Evolutionary conservation across 2,797 vertebrate genomes (phyloP).

Genomic region (Mycteria americana): DNA sequence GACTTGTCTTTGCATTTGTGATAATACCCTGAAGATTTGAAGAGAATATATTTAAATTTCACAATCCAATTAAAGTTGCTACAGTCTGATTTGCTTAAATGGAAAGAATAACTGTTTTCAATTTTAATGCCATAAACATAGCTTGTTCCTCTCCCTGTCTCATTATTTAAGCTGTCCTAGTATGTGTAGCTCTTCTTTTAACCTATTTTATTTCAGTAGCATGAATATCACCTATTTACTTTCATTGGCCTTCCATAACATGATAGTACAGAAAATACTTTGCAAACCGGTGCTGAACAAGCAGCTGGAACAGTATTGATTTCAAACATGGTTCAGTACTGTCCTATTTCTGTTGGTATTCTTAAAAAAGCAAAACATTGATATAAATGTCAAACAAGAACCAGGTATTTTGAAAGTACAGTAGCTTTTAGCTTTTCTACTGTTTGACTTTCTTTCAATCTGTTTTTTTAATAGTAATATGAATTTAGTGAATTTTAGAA

Average conservation of each 20-base stretch:
- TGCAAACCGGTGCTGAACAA: conserved; percentile 54
- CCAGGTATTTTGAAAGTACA: neutral
- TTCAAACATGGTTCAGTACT: conserved; percentile 30
- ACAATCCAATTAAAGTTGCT: neutral
- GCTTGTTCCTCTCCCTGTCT: neutral
- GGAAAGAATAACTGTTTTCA: neutral
- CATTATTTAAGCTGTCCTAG: neutral
- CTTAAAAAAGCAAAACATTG: conserved; percentile 4
- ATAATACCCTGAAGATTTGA: conserved; percentile 25
- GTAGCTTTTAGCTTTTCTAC: neutral
- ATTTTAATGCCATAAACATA: neutral
- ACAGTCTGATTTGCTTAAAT: conserved; percentile 4
- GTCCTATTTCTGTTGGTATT: conserved; percentile 36
- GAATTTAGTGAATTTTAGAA: conserved; percentile 22
- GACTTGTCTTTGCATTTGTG: conserved; percentile 30
- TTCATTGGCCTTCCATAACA: conserved; percentile 35
- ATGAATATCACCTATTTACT: conserved; percentile 46
- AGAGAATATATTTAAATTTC: conserved; percentile 33
- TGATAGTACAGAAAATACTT: conserved; percentile 42
- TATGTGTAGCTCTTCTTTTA: neutral
- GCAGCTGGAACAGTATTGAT: conserved; percentile 58
- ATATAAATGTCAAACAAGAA: neutral
- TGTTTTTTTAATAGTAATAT: neutral
- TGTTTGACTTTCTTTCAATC: neutral
- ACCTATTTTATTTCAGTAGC: conserved; percentile 51